Evolutionary conservation across 2,888 invertebrate species (phyloP).

Genomic region (Oeneis ivallda): DNA sequence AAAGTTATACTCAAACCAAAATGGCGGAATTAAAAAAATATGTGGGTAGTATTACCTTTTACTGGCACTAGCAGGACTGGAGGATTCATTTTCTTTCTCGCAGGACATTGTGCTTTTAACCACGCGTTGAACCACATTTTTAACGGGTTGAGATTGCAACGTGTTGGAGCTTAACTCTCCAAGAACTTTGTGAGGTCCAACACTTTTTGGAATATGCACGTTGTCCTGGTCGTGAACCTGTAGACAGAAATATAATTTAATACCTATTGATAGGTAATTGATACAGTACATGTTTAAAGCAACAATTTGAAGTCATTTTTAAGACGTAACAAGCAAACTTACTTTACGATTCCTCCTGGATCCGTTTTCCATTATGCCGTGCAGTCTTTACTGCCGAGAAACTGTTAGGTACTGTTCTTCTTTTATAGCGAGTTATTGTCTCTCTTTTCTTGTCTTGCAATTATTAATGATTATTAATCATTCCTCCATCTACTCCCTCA

Average conservation of each 20-base stretch:
- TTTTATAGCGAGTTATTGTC: no score
- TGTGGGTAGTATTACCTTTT: conserved; percentile 57
- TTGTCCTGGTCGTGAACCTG: conserved; percentile 70
- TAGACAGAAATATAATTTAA: background rate
- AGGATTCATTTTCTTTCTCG: conserved; percentile 68
- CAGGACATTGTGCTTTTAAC: conserved; percentile 63
- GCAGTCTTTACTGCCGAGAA: no score
- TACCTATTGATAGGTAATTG: no score
- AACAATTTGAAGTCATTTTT: background rate
- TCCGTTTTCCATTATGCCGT: conserved; percentile 58
- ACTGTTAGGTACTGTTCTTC: no score
- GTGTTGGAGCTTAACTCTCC: conserved; percentile 71
- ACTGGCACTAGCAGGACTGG: conserved; percentile 49
- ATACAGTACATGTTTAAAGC: background rate
- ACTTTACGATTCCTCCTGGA: conserved; percentile 62
- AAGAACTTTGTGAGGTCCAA: conserved; percentile 54
- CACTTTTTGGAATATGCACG: conserved; percentile 57
- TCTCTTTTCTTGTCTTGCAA: no score
- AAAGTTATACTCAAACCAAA: background rate
- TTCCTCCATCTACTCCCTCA: no score
- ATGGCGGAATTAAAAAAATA: conserved; percentile 9
- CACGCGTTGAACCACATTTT: no score
- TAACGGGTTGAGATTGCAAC: conserved; percentile 60
- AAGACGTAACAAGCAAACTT: conserved; percentile 39
- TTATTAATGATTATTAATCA: no score